Base-by-base conservation (phyloP, 2,888 invertebrate genomes). In the Taenaris catops region DNA sequence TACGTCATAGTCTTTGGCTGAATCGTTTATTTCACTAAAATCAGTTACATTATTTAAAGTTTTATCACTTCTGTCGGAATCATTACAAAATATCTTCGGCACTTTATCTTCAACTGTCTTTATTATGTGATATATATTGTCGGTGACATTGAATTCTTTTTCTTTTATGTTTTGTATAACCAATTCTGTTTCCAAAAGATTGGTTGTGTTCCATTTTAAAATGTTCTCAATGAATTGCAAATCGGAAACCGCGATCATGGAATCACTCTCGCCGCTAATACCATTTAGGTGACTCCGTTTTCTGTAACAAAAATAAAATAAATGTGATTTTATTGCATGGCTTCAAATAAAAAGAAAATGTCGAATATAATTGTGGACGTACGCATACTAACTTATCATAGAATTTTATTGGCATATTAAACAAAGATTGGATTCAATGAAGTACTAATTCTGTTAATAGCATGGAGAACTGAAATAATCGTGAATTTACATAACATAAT, bases 151-250 rank as follows among this genome's bases (percentile, higher is more conserved):
- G 54, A 55, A 51, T 8, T 61, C 69, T 71, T 66, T 74, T 59
- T 61, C 73, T 55, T 35, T 56, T 41, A 41, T 55, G 58, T 55
- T 72, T 73, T 68, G 78, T 62, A 64, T 63, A 41, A 59, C 43
- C 24, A 67, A 39, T 57, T 72, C 69, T 46, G 68, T 54, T 49
- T 61, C 60, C 28, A 50, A 46, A 6, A 58, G 58, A 27, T 49
- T 46, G 12, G 73, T 63, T 10, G 40, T 53, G 58, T 80, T 83
- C 84, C 84, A 86, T 86, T 51, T 63, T 66, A 58, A 27, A n/a
- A 53, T 47, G 17, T 53, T 46, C 32, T 61, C 59, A 25, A 54
- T 46, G 12, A 51, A 24, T 39, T 67, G 66, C 34, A 63, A 45
- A 16, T 74, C 72, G 14, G 68, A 53, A 34, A 51, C 26, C 18